Evolutionary conservation across 1,140 invertebrate species (phyloP).

Genomic region (Bombus sibiricus): DNA sequence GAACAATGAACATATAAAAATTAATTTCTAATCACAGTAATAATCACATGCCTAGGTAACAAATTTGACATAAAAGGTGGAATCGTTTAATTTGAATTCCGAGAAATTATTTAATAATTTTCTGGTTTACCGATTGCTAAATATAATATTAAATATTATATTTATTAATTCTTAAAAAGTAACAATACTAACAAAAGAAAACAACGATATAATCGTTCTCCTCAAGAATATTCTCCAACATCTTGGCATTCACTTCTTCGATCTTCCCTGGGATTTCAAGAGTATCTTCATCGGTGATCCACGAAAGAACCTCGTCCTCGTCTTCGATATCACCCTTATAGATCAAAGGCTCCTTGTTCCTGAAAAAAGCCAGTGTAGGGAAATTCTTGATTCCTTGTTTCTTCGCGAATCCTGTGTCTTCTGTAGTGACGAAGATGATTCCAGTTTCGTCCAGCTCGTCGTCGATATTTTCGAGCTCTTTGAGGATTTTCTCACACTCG

Average conservation of each 20-base stretch:
- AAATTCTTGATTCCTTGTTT: conserved; percentile 93
- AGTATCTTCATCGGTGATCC: conserved; percentile 96
- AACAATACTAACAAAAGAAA: conserved; percentile 92
- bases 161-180: too few species aligned
- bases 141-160: too few species aligned
- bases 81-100: too few species aligned
- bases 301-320: conserved; percentile 94
- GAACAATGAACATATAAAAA: too few species aligned
- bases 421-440: conserved; percentile 96
- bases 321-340: conserved; percentile 94
- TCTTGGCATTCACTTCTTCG: conserved; percentile 95
- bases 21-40: too few species aligned
- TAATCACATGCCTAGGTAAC: too few species aligned
- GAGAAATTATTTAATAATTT: too few species aligned
- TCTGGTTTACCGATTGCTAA: too few species aligned
- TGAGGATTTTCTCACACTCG: conserved; percentile 91
- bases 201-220: conserved; percentile 95
- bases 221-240: conserved; percentile 95
- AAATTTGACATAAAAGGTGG: too few species aligned
- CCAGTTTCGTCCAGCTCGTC: conserved; percentile 96
- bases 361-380: conserved; percentile 94
- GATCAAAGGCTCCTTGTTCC: conserved; percentile 93
- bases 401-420: conserved; percentile 91
- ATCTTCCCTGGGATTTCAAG: conserved; percentile 96
- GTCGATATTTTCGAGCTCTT: conserved; percentile 95